Evolutionary conservation across 2,888 invertebrate species (phyloP), one percentile per base, ranked within the genome.

Genomic region (Amphipyra berbera): DNA sequence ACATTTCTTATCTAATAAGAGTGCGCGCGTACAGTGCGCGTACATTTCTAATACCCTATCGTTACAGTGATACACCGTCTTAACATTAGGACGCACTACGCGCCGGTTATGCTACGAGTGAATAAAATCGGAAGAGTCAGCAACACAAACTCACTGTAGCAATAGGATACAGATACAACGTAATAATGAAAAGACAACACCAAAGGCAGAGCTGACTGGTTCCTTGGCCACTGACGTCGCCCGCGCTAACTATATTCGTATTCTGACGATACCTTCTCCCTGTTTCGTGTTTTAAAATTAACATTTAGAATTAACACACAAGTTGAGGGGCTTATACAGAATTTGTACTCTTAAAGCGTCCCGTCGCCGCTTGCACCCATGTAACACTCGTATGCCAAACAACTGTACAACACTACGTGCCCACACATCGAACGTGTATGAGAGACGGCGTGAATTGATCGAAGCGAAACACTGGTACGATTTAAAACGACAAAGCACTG

Each of bases 341-440:
- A 96, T 96, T 96, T 96, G 96, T 96, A 96, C 96, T 96, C 95
- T 96, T 95, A 78, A 85, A 90, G 90, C 90, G 90, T 93, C 88
- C 90, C 90, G 89, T 89, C 91, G 93, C 89, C 90, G 88, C 88
- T 87, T 85, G 86, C 87, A 79, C 63, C 68, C 77, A 68, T 72
- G 69, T 62, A 47, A 76, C 77, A 81, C 75, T 73, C 76, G 66
- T 67, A 76, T 68, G 80, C 77, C 70, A 77, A 73, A 65, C 44
- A 78, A 71, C 66, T 62, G 70, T 52, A 73, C 70, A 74, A 69
- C 75, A 73, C 59, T 21, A 58, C 58, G 61, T 47, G 76, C 63
- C 64, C 49, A 48, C 33, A 47, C 35, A 15, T 8, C 42, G 15
- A 21, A 41, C 41, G 41, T 9, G 42, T 42, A 37, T 42, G 14